A percentile compares a stretch with the other conserved stretches of the same genome.
Conservation (phyloP, 2,797 vertebrate genomes). For the Lithobates pipiens region DNA sequence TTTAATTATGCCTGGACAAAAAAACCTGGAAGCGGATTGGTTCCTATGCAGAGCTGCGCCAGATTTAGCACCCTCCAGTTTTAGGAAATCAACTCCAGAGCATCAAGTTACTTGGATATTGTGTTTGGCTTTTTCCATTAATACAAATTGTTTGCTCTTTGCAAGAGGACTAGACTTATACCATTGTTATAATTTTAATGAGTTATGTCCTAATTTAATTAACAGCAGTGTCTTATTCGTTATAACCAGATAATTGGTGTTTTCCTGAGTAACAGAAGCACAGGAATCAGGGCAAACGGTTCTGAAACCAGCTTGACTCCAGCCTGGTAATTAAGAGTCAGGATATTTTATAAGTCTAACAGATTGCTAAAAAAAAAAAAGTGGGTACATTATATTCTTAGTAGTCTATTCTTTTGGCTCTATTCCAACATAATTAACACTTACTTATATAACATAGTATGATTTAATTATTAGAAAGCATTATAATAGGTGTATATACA, state of each 20-base stretch:
- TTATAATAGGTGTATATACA: neutral
- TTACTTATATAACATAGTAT: neutral
- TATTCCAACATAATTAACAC: neutral
- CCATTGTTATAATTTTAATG: neutral
- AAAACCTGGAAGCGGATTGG: too few relatives aligned
- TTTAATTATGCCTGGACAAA: too few relatives aligned
- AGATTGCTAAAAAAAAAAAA: neutral
- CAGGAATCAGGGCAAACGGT: neutral
- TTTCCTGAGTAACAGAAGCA: neutral
- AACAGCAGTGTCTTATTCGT: neutral
- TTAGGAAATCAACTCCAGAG: too few relatives aligned
- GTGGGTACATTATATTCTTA: neutral
- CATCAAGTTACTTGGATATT: too few relatives aligned
- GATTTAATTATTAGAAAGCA: neutral
- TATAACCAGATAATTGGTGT: neutral
- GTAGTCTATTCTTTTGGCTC: neutral
- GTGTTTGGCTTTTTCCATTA: too few relatives aligned
- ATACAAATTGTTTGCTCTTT: too few relatives aligned
- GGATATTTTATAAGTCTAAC: slow-evolving; percentile 17
- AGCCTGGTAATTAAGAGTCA: neutral
- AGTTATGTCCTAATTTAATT: neutral
- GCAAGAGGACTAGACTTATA: neutral
- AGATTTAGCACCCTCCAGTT: too few relatives aligned
- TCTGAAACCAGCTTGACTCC: neutral
- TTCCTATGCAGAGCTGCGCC: too few relatives aligned